Evolutionary conservation across 1,140 invertebrate species (phyloP).

Genomic region (Listronotus bonariensis): DNA sequence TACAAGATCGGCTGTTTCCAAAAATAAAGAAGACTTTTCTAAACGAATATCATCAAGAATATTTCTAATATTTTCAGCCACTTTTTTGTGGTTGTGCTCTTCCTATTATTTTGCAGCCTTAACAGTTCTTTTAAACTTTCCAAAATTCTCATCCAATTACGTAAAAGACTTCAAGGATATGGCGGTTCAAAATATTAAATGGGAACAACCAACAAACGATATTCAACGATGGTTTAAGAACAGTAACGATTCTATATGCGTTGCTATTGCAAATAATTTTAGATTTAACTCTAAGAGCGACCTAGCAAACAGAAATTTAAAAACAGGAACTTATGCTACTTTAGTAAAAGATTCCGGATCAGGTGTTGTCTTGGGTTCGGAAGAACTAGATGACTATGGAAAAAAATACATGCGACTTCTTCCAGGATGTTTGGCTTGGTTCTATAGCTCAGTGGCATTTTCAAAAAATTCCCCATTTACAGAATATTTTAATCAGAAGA

Average conservation of each 20-base stretch:
- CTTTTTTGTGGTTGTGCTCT: slow-evolving; percentile 20
- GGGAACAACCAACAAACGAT: slow-evolving; percentile 19
- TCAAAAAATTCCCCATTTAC: slow-evolving; percentile 25
- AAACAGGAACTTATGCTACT: slow-evolving; percentile 6
- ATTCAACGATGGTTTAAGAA: slow-evolving; percentile 18
- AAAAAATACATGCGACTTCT: slow-evolving; percentile 13
- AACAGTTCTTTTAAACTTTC: slow-evolving; percentile 18
- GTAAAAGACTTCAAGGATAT: slow-evolving; percentile 20
- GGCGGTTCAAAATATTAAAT: slow-evolving; percentile 14
- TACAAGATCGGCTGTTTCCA: neutral
- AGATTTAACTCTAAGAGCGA: slow-evolving; percentile 2
- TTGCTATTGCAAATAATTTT: slow-evolving; percentile 24
- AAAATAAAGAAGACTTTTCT: neutral
- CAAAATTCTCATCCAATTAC: slow-evolving; percentile 20
- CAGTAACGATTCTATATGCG: slow-evolving; percentile 10
- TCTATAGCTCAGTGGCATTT: slow-evolving; percentile 27
- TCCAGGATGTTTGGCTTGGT: slow-evolving; percentile 25
- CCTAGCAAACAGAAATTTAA: slow-evolving; percentile 6
- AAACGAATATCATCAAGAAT: neutral
- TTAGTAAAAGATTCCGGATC: slow-evolving; percentile 6
- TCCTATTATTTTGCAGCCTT: slow-evolving; percentile 20
- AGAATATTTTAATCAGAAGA: slow-evolving; percentile 10
- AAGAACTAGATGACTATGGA: slow-evolving; percentile 25
- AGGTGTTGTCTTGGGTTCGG: neutral
- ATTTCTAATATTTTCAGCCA: neutral